Percentiles rank a stretch among this genome's conserved stretches.
Conservation (phyloP, 2,113 vertebrate genomes). For the Nycticebus coucang region DNA sequence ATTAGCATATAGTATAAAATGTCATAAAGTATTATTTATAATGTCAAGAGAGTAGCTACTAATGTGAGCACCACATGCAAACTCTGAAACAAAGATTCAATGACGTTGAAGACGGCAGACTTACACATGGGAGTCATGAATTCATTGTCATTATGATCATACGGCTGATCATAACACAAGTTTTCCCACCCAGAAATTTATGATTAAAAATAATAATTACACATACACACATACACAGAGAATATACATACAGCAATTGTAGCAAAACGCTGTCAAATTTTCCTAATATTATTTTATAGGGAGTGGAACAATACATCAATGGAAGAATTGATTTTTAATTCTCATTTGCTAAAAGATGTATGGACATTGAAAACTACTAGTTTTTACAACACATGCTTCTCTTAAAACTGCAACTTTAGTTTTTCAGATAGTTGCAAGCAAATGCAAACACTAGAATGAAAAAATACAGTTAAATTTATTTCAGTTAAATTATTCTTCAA, state of each 20-base stretch:
- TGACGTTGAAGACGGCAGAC: constrained; percentile 39
- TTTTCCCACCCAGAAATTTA: constrained; percentile 51
- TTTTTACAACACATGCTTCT: constrained; percentile 74
- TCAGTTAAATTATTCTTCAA: background rate
- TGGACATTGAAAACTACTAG: constrained; percentile 79
- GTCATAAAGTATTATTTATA: constrained; percentile 35
- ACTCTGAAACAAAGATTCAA: constrained; percentile 58
- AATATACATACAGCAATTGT: constrained; percentile 81
- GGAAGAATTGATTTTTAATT: constrained; percentile 86
- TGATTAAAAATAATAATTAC: constrained; percentile 85
- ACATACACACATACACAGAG: constrained; percentile 76
- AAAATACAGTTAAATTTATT: background rate
- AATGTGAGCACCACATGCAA: constrained; percentile 61
- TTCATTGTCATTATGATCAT: constrained; percentile 50
- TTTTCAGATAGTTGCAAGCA: constrained; percentile 4
- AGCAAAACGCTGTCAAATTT: constrained; percentile 82
- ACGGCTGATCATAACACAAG: constrained; percentile 63
- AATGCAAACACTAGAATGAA: background rate
- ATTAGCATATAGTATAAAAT: constrained; percentile 37
- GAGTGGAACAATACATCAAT: constrained; percentile 74
- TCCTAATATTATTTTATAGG: constrained; percentile 84
- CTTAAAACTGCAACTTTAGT: constrained; percentile 59
- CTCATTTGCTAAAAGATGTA: constrained; percentile 76
- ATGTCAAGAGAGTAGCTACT: constrained; percentile 11
- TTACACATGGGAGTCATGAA: constrained; percentile 62